phyloP scores from a whole-genome alignment of 2,797 vertebrate species.

The Acanthurus lineatus region DNA sequence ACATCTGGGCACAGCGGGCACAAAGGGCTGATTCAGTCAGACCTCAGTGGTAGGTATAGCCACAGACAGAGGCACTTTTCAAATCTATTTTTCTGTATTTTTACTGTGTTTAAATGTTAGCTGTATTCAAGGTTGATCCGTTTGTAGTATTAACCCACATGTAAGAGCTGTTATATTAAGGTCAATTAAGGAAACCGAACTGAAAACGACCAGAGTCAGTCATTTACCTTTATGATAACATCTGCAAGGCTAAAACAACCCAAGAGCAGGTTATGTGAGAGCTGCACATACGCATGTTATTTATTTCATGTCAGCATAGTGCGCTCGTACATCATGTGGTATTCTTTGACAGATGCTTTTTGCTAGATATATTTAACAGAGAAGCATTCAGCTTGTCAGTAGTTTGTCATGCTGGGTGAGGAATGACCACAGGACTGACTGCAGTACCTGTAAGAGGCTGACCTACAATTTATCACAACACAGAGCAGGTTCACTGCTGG shows the following conservation, averaged over 20 bases:
- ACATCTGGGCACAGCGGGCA: conserved; percentile 81
- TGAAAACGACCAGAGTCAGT: conserved; percentile 12
- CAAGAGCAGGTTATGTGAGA: conserved; percentile 42
- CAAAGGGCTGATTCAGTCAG: conserved; percentile 85
- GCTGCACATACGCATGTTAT: conserved; percentile 66
- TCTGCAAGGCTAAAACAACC: conserved; percentile 51
- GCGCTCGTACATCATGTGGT: conserved; percentile 70
- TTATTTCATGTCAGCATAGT: conserved; percentile 67
- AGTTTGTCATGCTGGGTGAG: conserved; percentile 60
- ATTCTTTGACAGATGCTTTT: conserved; percentile 64
- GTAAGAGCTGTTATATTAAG: conserved; percentile 25
- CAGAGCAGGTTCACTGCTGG: conserved; percentile 31
- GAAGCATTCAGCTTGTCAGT: conserved; percentile 63
- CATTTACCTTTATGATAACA: conserved; percentile 65
- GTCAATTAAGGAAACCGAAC: conserved; percentile 32
- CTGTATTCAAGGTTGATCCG: conserved; percentile 43
- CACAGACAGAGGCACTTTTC: conserved; percentile 74
- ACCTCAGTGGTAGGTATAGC: conserved; percentile 75
- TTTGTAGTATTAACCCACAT: conserved; percentile 56
- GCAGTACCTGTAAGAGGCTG: conserved; percentile 48
- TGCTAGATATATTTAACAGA: conserved; percentile 55
- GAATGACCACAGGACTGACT: conserved; percentile 60
- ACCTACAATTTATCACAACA: conserved; percentile 10
- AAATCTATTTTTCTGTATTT: conserved; percentile 73
- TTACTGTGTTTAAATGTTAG: conserved; percentile 44